Base-by-base conservation (phyloP, 2,797 vertebrate species). In the Limosa lapponica region DNA sequence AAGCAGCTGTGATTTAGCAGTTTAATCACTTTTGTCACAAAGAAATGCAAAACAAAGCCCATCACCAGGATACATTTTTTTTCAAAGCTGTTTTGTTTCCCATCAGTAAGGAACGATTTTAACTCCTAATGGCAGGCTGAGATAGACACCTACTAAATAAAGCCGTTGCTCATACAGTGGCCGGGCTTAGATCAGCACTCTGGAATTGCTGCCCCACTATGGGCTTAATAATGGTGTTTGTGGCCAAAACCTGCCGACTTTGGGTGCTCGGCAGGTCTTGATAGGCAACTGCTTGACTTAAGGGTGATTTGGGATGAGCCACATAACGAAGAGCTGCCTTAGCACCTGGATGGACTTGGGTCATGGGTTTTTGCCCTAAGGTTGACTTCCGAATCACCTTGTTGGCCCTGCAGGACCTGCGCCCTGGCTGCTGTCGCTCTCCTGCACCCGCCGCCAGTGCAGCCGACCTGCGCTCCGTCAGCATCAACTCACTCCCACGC, bases 1-100 rank as follows among this genome's bases (percentile, higher is more conserved):
- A 93, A 93, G 91, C 85, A 88, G 85, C 94, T 80, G 93, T 97
- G 97, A 97, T 96, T 96, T 95, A 96, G 92, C 93, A 95, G 94
- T 93, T 93, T 95, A 93, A 96, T 96, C 95, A 95, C 90, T 94
- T 94, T 72, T 87, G 84, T 91, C 91, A 96, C 85, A 81, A 85
- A 95, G 91, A 92, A 74, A 96, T 92, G 94, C 88, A 97, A 96
- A 96, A 93, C 90, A 94, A 96, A 95, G 91, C 88, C 62, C 83
- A 90, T 79, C 80, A 52, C 17, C 44, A 4, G 48, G 48, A 67
- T 6, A 27, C 5, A 8, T 17, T 14, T 36, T 85, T 93, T 75
- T 75, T 37, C 80, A 85, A 66, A 91, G 84, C 43, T 5, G 49
- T 46, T 94, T 91, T 78, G 41, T 79, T 91, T 88, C 66, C 87